Conservation (phyloP, 2,797 vertebrate species). For the Cephalopachus bancanus region DNA sequence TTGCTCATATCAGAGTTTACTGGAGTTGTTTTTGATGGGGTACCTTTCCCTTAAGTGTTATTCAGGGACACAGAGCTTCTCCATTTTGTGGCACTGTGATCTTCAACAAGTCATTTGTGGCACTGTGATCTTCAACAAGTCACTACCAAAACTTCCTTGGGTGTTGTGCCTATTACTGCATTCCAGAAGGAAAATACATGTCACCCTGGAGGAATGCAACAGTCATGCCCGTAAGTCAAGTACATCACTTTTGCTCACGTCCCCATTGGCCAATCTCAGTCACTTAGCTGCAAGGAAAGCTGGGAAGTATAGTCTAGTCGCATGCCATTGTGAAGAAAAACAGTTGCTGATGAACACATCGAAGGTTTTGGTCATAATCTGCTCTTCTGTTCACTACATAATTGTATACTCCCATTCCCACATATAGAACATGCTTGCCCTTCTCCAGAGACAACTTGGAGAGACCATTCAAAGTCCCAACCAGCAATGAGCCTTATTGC, state of each 20-base stretch:
- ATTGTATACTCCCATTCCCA: neutral
- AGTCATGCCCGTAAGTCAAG: neutral
- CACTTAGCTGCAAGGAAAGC: neutral
- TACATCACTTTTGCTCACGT: neutral
- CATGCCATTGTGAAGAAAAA: neutral
- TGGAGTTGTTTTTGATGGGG: neutral
- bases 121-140: neutral
- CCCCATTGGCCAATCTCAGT: neutral
- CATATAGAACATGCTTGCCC: neutral
- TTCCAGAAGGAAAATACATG: neutral
- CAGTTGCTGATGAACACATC: neutral
- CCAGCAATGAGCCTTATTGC: neutral
- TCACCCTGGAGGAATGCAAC: neutral
- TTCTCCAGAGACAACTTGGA: constrained; percentile 4
- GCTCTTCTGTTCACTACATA: neutral
- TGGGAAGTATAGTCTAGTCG: neutral
- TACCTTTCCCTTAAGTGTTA: neutral
- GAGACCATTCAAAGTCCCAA: neutral
- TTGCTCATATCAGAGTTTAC: neutral
- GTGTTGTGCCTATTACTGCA: neutral
- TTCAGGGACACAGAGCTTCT: neutral
- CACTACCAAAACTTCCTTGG: neutral
- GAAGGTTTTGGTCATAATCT: neutral
- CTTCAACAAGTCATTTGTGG: neutral
- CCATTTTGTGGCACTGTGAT: neutral